Evolutionary conservation across 1,140 invertebrate genomes (phyloP).

Genomic region (Papilio polyxenes): DNA sequence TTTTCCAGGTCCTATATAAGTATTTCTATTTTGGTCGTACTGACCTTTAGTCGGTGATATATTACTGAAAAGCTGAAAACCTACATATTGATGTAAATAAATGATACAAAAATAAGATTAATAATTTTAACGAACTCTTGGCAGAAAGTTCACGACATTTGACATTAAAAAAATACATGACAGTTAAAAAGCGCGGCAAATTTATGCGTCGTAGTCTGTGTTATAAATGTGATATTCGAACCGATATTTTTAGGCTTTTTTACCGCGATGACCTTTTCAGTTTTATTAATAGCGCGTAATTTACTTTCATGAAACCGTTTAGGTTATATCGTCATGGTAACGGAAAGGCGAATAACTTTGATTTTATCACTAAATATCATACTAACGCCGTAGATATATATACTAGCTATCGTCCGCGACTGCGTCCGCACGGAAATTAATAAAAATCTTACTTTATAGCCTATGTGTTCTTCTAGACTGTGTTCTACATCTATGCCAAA

Average conservation of each 20-base stretch:
- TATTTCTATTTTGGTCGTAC: neutral
- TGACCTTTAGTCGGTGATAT: neutral
- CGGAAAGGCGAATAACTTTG: neutral
- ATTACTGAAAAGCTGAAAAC: neutral
- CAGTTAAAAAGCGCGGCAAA: conserved; percentile 7
- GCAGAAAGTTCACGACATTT: conserved; percentile 7
- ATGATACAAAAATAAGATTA: too few species aligned
- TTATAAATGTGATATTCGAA: neutral
- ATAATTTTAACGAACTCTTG: neutral
- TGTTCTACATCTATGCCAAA: too few species aligned
- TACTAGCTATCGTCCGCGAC: too few species aligned
- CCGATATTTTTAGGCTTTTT: neutral
- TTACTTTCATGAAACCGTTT: neutral
- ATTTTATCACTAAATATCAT: too few species aligned
- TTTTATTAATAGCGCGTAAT: neutral
- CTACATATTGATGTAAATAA: too few species aligned
- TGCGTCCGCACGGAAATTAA: too few species aligned
- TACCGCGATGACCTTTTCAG: conserved; percentile 16
- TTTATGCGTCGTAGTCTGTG: neutral
- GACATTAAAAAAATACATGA: conserved; percentile 10
- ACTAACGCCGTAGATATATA: too few species aligned
- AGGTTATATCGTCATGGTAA: neutral
- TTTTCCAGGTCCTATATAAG: neutral
- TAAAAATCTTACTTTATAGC: too few species aligned
- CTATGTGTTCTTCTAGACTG: too few species aligned